Evolutionary conservation across 2,888 invertebrate genomes (phyloP).

Genomic region (Chaetoderma sp.): DNA sequence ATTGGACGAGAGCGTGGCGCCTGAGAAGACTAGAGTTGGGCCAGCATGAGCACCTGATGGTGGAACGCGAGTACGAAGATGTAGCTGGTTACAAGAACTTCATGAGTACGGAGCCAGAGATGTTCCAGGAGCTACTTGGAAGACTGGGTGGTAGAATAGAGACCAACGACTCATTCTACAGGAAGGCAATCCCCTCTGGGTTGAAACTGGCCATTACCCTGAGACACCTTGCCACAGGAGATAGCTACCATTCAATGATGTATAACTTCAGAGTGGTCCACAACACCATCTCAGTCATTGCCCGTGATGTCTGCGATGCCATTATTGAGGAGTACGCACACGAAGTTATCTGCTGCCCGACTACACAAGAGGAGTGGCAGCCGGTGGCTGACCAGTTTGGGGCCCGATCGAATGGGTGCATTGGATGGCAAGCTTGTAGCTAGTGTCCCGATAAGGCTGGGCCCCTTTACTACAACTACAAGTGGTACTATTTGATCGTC

Average conservation of each 20-base stretch:
- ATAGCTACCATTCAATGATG: neutral
- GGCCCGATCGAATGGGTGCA: constrained; percentile 40
- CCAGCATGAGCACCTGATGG: constrained; percentile 1
- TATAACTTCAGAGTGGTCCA: neutral
- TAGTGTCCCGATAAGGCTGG: constrained; percentile 33
- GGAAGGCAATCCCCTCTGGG: constrained; percentile 8
- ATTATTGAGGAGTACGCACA: neutral
- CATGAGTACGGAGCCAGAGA: neutral
- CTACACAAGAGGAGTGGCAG: constrained; percentile 34
- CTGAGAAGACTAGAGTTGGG: neutral
- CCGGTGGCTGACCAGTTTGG: constrained; percentile 32
- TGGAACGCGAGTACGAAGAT: constrained; percentile 4
- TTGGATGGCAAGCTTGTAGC: constrained; percentile 43
- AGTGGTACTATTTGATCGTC: constrained; percentile 36
- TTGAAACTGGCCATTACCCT: neutral
- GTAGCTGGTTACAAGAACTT: neutral
- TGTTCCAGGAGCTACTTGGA: constrained; percentile 28
- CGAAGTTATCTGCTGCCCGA: constrained; percentile 13
- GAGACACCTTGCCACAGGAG: neutral
- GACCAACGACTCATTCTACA: constrained; percentile 21
- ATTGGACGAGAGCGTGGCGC: constrained; percentile 4
- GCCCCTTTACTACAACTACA: constrained; percentile 40
- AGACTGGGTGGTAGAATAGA: constrained; percentile 21
- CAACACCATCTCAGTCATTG: too few relatives aligned
- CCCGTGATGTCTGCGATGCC: constrained; percentile 1